A percentile compares a stretch with the other conserved stretches of the same genome.
Conservation (phyloP, 2,888 invertebrate species). For the Orchesellides sinensis region DNA sequence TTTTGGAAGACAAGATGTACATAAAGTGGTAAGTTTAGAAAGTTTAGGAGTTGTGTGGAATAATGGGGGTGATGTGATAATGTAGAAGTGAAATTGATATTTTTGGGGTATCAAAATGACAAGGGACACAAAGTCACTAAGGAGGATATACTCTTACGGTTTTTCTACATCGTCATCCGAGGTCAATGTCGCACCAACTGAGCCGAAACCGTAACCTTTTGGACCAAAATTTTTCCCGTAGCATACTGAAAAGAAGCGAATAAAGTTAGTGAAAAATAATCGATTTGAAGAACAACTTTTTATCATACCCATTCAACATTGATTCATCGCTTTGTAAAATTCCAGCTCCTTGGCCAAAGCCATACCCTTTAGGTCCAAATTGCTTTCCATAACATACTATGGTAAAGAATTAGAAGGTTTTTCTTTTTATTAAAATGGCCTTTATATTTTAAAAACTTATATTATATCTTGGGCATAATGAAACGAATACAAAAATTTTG, state of each 20-base stretch:
- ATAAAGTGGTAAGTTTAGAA: neutral
- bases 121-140: constrained; percentile 58
- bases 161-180: constrained; percentile 67
- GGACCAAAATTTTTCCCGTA: constrained; percentile 98
- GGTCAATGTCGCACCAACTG: constrained; percentile 91
- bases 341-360: constrained; percentile 97
- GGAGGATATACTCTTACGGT: constrained; percentile 55
- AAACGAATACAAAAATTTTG: neutral
- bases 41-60: too few relatives aligned
- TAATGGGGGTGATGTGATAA: neutral
- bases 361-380: constrained; percentile 98
- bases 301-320: constrained; percentile 88
- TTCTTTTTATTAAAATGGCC: neutral
- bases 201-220: constrained; percentile 97
- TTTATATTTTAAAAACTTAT: neutral
- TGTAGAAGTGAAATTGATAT: neutral
- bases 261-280: constrained; percentile 56
- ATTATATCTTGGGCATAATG: too few relatives aligned
- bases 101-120: constrained; percentile 3
- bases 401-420: constrained; percentile 36
- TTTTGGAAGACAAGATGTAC: neutral
- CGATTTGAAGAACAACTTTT: constrained; percentile 66
- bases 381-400: constrained; percentile 97
- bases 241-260: constrained; percentile 83
- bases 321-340: constrained; percentile 91